Conservation (phyloP, 2,888 invertebrate genomes). For the Ethmia dodecea region DNA sequence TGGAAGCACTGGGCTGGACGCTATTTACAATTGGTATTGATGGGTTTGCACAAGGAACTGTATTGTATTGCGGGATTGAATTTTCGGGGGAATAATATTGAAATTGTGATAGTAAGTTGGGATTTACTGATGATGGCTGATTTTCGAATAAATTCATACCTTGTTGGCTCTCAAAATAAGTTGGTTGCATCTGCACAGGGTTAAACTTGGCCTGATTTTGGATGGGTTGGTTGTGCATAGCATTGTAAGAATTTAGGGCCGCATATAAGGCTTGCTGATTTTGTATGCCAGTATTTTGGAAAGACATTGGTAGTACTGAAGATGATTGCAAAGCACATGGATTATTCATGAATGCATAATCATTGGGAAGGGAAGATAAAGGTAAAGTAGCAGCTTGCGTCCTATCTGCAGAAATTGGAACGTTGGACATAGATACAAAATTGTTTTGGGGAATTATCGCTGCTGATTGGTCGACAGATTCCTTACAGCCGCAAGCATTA, state of each 20-base stretch:
- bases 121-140: too few species aligned
- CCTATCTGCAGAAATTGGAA: conserved; percentile 6
- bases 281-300: background rate
- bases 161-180: background rate
- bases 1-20: too few species aligned
- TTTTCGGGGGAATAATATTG: too few species aligned
- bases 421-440: conserved; percentile 4
- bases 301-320: background rate
- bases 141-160: background rate
- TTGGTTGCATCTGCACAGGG: background rate
- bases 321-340: background rate
- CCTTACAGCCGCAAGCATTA: conserved; percentile 1
- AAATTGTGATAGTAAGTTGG: too few species aligned
- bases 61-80: too few species aligned
- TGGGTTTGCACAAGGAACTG: too few species aligned
- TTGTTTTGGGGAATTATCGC: conserved; percentile 10
- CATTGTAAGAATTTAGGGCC: conserved; percentile 2
- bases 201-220: conserved; percentile 8
- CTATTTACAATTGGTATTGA: too few species aligned
- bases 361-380: background rate
- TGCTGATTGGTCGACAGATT: conserved; percentile 6
- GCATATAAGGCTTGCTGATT: background rate
- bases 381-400: background rate
- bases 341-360: background rate
- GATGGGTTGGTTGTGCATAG: conserved; percentile 13